Percentiles rank a stretch among this genome's conserved stretches.
Conservation (phyloP, 2,888 invertebrate species). For the Girardia tigrina region DNA sequence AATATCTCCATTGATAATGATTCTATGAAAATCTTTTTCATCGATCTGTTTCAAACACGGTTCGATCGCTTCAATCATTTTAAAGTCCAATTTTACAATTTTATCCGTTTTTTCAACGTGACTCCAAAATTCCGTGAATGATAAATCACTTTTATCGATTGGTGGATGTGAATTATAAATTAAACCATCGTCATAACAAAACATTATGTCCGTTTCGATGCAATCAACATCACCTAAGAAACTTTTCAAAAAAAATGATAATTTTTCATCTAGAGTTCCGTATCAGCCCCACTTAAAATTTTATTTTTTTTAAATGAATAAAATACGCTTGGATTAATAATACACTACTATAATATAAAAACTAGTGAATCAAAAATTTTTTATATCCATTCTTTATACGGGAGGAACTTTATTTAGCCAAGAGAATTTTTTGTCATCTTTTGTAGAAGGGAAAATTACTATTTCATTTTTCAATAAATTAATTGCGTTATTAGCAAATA, state of each 20-base stretch:
- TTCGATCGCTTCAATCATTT: not conserved
- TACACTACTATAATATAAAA: no score
- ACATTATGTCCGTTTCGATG: not conserved
- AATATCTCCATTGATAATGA: not conserved
- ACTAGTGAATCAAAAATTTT: no score
- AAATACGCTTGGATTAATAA: no score
- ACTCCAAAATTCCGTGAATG: not conserved
- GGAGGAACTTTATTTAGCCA: no score
- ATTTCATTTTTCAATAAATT: no score
- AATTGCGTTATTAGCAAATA: no score
- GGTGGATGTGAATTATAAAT: not conserved
- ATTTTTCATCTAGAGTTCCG: no score
- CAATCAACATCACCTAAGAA: constrained; percentile 4
- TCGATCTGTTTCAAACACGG: not conserved
- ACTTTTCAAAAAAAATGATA: not conserved
- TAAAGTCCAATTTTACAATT: not conserved
- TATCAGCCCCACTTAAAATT: no score
- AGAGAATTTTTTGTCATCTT: no score
- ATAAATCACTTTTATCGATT: not conserved
- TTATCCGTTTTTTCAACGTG: not conserved
- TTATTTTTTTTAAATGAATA: no score
- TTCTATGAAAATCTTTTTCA: not conserved
- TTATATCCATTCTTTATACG: no score
- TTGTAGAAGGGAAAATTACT: no score
- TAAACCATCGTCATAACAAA: not conserved